Conservation (phyloP, 2,888 invertebrate genomes). For the Acrobasis suavella region DNA sequence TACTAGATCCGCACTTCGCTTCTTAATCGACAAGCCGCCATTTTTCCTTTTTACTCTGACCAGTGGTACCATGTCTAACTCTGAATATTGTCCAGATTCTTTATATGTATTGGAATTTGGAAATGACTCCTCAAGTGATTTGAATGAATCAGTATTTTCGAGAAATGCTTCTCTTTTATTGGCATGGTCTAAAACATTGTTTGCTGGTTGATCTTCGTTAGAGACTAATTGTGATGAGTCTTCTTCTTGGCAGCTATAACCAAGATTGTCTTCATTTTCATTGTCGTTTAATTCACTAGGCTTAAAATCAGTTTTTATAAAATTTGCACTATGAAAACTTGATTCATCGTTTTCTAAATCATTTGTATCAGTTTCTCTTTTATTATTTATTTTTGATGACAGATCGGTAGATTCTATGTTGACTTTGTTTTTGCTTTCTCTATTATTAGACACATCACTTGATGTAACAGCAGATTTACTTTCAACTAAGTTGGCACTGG, state of each 20-base stretch:
- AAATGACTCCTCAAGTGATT: slow-evolving; percentile 72
- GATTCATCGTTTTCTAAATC: slow-evolving; percentile 40
- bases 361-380: slow-evolving; percentile 58
- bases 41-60: slow-evolving; percentile 70
- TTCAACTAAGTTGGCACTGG: slow-evolving; percentile 35
- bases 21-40: slow-evolving; percentile 47
- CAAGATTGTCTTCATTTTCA: slow-evolving; percentile 40
- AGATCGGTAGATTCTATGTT: slow-evolving; percentile 39
- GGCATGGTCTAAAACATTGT: slow-evolving; percentile 41
- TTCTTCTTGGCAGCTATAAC: slow-evolving; percentile 46
- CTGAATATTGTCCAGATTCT: slow-evolving; percentile 47
- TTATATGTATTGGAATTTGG: slow-evolving; percentile 56
- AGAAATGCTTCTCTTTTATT: slow-evolving; percentile 54
- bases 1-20: slow-evolving; percentile 56
- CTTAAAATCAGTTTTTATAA: slow-evolving; percentile 39
- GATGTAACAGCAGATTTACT: slow-evolving; percentile 40
- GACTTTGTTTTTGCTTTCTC: slow-evolving; percentile 39
- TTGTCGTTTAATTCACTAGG: slow-evolving; percentile 42
- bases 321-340: slow-evolving; percentile 41
- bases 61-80: slow-evolving; percentile 54
- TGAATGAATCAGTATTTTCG: slow-evolving; percentile 55
- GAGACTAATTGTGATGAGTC: slow-evolving; percentile 50
- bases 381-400: slow-evolving; percentile 55
- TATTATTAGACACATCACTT: slow-evolving; percentile 34
- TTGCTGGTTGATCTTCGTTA: slow-evolving; percentile 43